Conservation (phyloP, 1,140 invertebrate genomes). For the Batillaria attramentaria region DNA sequence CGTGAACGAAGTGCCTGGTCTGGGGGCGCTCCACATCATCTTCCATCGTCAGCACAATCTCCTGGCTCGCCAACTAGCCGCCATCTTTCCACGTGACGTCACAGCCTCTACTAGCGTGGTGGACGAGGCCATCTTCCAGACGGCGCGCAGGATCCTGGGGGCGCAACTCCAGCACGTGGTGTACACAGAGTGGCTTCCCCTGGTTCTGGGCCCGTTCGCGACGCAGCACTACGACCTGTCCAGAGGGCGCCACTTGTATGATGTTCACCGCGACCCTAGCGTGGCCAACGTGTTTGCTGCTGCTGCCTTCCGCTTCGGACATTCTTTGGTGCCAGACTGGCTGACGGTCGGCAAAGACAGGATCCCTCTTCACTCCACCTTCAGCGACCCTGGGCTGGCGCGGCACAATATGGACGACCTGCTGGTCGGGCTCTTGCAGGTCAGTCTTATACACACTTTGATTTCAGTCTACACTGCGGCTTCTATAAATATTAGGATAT, state of each 20-base stretch:
- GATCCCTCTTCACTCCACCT: conserved; percentile 9
- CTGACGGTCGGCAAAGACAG: conserved; percentile 70
- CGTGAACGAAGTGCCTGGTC: conserved; percentile 89
- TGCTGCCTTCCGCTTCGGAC: conserved; percentile 78
- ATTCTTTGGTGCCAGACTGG: conserved; percentile 81
- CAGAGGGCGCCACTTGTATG: conserved; percentile 62
- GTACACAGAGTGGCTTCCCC: conserved; percentile 73
- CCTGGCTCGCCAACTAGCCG: conserved; percentile 77
- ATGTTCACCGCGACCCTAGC: conserved; percentile 75
- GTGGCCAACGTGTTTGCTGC: conserved; percentile 79
- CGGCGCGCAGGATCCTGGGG: conserved; percentile 88
- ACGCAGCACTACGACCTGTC: conserved; percentile 31
- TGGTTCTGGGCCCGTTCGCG: conserved; percentile 30
- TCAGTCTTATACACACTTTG: too few relatives aligned
- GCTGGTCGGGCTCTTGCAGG: not conserved
- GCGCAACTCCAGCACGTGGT: conserved; percentile 97
- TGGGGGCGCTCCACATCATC: conserved; percentile 96
- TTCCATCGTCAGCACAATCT: conserved; percentile 98
- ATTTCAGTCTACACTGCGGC: too few relatives aligned
- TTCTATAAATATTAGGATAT: too few relatives aligned
- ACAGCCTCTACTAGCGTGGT: conserved; percentile 78
- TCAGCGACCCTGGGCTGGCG: conserved; percentile 21
- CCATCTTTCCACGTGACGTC: conserved; percentile 68
- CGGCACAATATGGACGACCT: conserved; percentile 3
- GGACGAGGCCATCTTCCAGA: conserved; percentile 90